Conservation (phyloP, 2,113 vertebrate species). For the Muscicapa adusta region DNA sequence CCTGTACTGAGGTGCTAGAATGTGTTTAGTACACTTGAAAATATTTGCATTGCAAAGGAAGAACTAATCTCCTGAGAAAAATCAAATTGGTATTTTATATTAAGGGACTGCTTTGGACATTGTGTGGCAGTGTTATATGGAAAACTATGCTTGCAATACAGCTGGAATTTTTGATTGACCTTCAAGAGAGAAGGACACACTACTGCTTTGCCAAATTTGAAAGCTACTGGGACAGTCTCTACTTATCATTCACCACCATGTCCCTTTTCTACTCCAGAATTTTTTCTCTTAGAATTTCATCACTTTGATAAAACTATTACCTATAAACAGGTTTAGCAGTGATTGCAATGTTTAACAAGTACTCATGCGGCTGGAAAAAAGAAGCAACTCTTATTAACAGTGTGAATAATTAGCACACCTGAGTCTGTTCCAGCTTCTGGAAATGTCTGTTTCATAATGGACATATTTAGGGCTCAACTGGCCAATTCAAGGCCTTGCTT, state of each 20-base stretch:
- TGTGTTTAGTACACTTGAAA: constrained; percentile 85
- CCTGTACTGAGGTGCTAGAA: constrained; percentile 79
- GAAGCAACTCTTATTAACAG: neutral
- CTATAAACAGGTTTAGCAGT: constrained; percentile 17
- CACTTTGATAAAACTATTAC: constrained; percentile 12
- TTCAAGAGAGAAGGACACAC: neutral
- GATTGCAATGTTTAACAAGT: neutral
- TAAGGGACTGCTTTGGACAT: constrained; percentile 56
- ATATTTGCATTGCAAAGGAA: constrained; percentile 84
- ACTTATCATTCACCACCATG: neutral
- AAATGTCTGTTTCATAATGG: neutral
- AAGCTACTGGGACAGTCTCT: neutral
- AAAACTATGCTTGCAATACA: constrained; percentile 54
- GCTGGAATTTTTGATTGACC: constrained; percentile 61
- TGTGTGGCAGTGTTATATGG: neutral
- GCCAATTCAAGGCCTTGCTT: neutral
- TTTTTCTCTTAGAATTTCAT: constrained; percentile 8
- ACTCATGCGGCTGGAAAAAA: neutral
- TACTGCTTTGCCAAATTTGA: constrained; percentile 27
- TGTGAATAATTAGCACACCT: neutral
- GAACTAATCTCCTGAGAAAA: constrained; percentile 72
- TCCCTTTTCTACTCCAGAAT: neutral
- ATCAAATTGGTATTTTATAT: constrained; percentile 74
- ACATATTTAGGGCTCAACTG: neutral
- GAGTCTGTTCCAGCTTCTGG: neutral